These are phyloP conservation scores for Spinibarbus caldwelli DNA, from an alignment of 2,797 vertebrate species.

Conservation along the genomic window DNA sequence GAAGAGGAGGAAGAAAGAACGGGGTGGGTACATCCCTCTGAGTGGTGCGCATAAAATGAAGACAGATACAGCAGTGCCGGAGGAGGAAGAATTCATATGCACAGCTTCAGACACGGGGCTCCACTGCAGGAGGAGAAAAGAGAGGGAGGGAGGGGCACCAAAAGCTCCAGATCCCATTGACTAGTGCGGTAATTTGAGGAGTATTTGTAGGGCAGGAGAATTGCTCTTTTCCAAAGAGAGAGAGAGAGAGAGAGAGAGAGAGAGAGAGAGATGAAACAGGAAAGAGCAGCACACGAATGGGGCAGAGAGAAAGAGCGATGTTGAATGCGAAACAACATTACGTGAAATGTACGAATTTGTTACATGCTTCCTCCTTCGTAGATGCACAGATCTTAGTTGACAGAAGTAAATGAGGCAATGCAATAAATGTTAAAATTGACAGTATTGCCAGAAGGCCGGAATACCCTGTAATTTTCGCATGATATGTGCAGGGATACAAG, in stretches of 20 bases:
- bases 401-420: background rate
- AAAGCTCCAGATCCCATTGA: slow-evolving; percentile 74
- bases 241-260: slow-evolving; percentile 12
- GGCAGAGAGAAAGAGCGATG: background rate
- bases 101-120: slow-evolving; percentile 16
- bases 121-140: slow-evolving; percentile 66
- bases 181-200: slow-evolving; percentile 34
- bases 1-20: slow-evolving; percentile 14
- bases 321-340: background rate
- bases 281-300: background rate
- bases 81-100: slow-evolving; percentile 42
- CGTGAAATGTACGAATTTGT: slow-evolving; percentile 8
- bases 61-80: slow-evolving; percentile 40
- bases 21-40: slow-evolving; percentile 4
- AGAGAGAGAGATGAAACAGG: slow-evolving; percentile 1
- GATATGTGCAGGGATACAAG: background rate
- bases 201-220: slow-evolving; percentile 31
- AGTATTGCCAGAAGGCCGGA: background rate
- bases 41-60: slow-evolving; percentile 22
- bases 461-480: background rate
- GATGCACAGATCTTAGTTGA: slow-evolving; percentile 11
- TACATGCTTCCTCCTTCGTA: background rate
- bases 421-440: background rate
- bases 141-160: slow-evolving; percentile 57
- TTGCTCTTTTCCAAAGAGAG: slow-evolving; percentile 14